phyloP scores from a whole-genome alignment of 2,797 vertebrate species.

The Sphenodon punctatus region DNA sequence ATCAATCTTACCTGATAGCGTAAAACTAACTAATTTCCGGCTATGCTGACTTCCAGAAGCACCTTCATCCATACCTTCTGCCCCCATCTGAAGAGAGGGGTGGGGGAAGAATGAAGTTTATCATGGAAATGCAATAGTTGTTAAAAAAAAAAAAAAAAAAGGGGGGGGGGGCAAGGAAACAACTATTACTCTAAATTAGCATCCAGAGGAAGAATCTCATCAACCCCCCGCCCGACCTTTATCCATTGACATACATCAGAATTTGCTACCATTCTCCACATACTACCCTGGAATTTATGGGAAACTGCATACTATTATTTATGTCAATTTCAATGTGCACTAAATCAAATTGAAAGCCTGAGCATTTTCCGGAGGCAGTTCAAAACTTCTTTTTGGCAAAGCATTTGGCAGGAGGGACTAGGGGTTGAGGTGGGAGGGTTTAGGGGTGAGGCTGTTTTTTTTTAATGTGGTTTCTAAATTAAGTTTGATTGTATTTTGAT shows the following conservation, averaged over 20 bases:
- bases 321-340: not conserved
- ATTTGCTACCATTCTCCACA: not conserved
- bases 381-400: too few relatives aligned
- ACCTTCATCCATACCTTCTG: conserved; percentile 86
- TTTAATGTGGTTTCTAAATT: too few relatives aligned
- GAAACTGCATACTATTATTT: not conserved
- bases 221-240: not conserved
- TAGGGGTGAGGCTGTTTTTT: too few relatives aligned
- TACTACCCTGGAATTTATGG: not conserved
- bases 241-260: not conserved
- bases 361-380: too few relatives aligned
- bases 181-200: not conserved
- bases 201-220: not conserved
- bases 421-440: too few relatives aligned
- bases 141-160: too few relatives aligned
- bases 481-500: too few relatives aligned
- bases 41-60: conserved; percentile 86
- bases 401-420: too few relatives aligned
- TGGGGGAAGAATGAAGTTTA: not conserved
- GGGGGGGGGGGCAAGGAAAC: too few relatives aligned
- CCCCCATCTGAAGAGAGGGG: conserved; percentile 78
- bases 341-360: not conserved
- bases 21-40: conserved; percentile 94
- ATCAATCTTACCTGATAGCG: conserved; percentile 84
- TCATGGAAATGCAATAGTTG: too few relatives aligned